A percentile compares a stretch with the other conserved stretches of the same genome.
phyloP scores from a whole-genome alignment of 2,888 invertebrate genomes.

The Anthrax anthrax region DNA sequence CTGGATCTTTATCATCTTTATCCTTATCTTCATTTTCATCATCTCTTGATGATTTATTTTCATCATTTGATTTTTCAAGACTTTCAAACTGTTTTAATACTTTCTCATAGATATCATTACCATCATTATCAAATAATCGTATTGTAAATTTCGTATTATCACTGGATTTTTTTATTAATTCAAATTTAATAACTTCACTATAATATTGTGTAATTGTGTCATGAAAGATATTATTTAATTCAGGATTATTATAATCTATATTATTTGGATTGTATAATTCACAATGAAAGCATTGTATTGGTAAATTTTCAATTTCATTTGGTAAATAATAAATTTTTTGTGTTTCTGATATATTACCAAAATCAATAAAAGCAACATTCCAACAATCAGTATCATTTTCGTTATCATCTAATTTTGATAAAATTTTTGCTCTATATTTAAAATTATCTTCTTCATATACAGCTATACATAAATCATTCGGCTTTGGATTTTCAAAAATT shows the following conservation, averaged over 20 bases:
- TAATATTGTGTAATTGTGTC: constrained; percentile 15
- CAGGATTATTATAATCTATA: constrained; percentile 29
- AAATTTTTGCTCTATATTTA: constrained; percentile 81
- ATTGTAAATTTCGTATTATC: no score
- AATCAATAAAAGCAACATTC: constrained; percentile 58
- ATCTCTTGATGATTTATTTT: no score
- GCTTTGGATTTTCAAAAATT: constrained; percentile 10
- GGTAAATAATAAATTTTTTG: constrained; percentile 44
- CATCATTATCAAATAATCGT: no score
- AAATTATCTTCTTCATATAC: constrained; percentile 63
- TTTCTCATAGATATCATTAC: constrained; percentile 22
- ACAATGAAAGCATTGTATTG: constrained; percentile 44
- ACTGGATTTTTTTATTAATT: constrained; percentile 17
- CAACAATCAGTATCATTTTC: constrained; percentile 54
- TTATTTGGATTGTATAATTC: constrained; percentile 42
- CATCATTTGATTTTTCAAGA: no score
- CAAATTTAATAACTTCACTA: constrained; percentile 22
- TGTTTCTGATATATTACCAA: constrained; percentile 45
- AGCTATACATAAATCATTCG: constrained; percentile 50
- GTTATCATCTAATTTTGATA: constrained; percentile 57
- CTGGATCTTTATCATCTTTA: no score
- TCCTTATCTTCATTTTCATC: no score
- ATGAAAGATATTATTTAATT: constrained; percentile 21
- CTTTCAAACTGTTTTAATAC: no score
- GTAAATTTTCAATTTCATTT: constrained; percentile 40